Evolutionary conservation across 1,140 invertebrate genomes (phyloP).

Genomic region (Temnothorax longispinosus): DNA sequence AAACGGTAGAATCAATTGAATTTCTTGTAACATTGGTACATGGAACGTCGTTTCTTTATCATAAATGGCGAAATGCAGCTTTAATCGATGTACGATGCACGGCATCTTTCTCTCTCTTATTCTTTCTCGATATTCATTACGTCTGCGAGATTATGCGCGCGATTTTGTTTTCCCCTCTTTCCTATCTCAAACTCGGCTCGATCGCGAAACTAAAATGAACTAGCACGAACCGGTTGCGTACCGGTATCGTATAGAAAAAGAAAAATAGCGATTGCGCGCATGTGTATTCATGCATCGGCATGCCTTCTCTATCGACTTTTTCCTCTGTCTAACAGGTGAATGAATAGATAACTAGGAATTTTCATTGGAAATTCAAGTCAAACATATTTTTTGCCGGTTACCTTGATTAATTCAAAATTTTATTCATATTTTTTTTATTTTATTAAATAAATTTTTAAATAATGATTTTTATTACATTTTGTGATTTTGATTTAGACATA

Average conservation of each 20-base stretch:
- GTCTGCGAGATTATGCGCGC: not conserved
- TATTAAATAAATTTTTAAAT: not conserved
- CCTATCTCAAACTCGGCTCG: not conserved
- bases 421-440: not conserved
- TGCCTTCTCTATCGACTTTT: slow-evolving; percentile 1
- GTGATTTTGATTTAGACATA: not conserved
- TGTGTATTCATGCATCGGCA: not conserved
- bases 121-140: not conserved
- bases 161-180: slow-evolving; percentile 14
- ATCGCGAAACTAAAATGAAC: slow-evolving; percentile 39
- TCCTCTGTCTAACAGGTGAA: not conserved
- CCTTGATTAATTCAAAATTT: not conserved
- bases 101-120: not conserved
- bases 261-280: slow-evolving; percentile 32
- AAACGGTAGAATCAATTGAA: not conserved
- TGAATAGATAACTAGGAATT: not conserved
- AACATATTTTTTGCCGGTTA: not conserved
- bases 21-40: not conserved
- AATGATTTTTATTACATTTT: not conserved
- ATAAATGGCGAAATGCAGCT: not conserved
- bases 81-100: not conserved
- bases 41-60: not conserved
- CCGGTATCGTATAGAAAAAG: slow-evolving; percentile 52
- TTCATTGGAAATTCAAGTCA: not conserved
- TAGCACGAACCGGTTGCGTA: slow-evolving; percentile 52